Evolutionary conservation across 2,113 vertebrate species (phyloP), one percentile per base, ranked within the genome.

Genomic region (Muntiacus reevesi): DNA sequence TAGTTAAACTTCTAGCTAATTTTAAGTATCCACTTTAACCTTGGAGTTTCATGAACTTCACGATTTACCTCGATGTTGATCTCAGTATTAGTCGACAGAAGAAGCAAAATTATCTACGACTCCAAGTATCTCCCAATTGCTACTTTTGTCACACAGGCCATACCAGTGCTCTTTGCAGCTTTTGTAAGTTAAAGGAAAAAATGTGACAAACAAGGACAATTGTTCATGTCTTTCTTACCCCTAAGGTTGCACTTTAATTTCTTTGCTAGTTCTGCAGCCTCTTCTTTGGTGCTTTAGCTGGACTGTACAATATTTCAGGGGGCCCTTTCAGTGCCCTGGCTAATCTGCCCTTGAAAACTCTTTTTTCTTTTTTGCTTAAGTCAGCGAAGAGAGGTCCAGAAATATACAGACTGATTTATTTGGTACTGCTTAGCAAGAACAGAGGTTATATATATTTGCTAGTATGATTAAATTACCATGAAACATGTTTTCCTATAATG

Each of bases 401-500:
- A 21, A 76, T 54, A 40, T 40, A 97, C 9, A 47, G 11, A 45
- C 1, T 81, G 87, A 52, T 30, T 76, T 81, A 60, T 81, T 76
- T 93, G 47, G 13, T n/a, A 76, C 16, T 50, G 2, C 12, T 95
- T 91, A 86, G 2, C 11, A 54, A 55, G 25, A 87, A 89, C 36
- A 89, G 54, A 97, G 12, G 36, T 9, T 84, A 71, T 23, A 71
- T 71, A 71, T 71, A 57, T 17, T 84, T 59, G 17, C 19, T 55
- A 79, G 23, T 87, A 27, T 92, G 9, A 87, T 64, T 85, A 40
- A 92, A 92, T 81, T 81, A 59, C 1, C 57, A 15, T 60, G 78
- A 88, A 95, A 45, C 36, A 60, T 13, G 59, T 94, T 97, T 97
- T 74, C 17, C 40, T 88, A 4, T 85, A 94, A 85, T 94, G n/a